These are phyloP conservation scores for Paedocypris micromegethes DNA, from an alignment of 2,797 vertebrate genomes.

Conservation along the genomic window DNA sequence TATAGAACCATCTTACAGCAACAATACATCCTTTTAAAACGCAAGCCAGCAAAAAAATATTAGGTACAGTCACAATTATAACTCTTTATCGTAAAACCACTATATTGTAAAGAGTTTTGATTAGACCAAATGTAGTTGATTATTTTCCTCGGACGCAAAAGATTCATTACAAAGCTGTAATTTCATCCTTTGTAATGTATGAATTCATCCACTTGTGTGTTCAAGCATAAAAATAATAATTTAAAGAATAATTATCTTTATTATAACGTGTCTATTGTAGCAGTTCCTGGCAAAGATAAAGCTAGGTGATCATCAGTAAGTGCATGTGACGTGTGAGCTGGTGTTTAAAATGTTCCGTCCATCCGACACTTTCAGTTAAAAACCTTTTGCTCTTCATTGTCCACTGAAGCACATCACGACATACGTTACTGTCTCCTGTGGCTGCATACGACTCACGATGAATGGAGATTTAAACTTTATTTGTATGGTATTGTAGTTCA, in stretches of 20 bases:
- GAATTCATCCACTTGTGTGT: slow-evolving; percentile 32
- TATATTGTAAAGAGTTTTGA: slow-evolving; percentile 30
- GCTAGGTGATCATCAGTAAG: slow-evolving; percentile 19
- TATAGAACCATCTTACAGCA: slow-evolving; percentile 26
- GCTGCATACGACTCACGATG: no score
- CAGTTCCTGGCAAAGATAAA: slow-evolving; percentile 19
- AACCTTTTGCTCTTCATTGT: no score
- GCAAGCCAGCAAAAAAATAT: no score
- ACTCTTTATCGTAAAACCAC: slow-evolving; percentile 41
- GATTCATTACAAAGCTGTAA: slow-evolving; percentile 36
- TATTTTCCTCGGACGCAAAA: slow-evolving; percentile 46
- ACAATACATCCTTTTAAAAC: no score
- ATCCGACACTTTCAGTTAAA: background rate
- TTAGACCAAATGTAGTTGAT: slow-evolving; percentile 30
- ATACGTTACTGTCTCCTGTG: no score
- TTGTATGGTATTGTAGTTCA: no score
- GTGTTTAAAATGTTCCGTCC: slow-evolving; percentile 13
- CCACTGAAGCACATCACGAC: no score
- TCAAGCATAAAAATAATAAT: slow-evolving; percentile 32
- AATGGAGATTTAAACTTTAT: no score
- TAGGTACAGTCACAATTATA: no score
- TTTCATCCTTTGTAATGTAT: slow-evolving; percentile 41
- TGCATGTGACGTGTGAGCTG: background rate
- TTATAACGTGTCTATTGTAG: slow-evolving; percentile 24
- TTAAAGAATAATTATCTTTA: slow-evolving; percentile 30